Evolutionary conservation across 2,888 invertebrate genomes (phyloP).

Genomic region (Spodoptera exigua): DNA sequence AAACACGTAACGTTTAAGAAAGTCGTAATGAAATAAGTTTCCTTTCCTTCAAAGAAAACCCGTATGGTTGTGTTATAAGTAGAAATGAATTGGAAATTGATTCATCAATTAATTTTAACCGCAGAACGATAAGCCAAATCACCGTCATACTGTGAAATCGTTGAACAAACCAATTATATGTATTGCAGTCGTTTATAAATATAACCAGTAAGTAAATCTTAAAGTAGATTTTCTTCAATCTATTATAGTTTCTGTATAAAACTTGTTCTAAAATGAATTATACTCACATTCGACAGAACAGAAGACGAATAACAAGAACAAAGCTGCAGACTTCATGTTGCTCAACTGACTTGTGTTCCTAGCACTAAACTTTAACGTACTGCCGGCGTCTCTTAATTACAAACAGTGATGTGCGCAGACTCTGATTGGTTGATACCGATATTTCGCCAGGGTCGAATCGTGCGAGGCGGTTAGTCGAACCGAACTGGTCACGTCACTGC

Average conservation of each 20-base stretch:
- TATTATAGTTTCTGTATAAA: too few relatives aligned
- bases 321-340: slow-evolving; percentile 73
- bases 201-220: too few relatives aligned
- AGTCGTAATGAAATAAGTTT: background rate
- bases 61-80: too few relatives aligned
- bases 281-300: slow-evolving; percentile 72
- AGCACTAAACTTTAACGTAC: slow-evolving; percentile 38
- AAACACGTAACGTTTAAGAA: background rate
- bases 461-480: slow-evolving; percentile 36
- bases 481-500: slow-evolving; percentile 44
- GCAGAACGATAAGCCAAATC: too few relatives aligned
- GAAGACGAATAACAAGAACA: slow-evolving; percentile 74
- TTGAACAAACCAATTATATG: too few relatives aligned
- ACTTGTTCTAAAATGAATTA: too few relatives aligned
- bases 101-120: too few relatives aligned
- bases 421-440: slow-evolving; percentile 51
- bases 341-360: slow-evolving; percentile 45
- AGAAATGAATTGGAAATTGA: too few relatives aligned
- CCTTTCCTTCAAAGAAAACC: too few relatives aligned
- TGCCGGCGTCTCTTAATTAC: slow-evolving; percentile 23
- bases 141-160: too few relatives aligned
- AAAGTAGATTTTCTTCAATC: too few relatives aligned
- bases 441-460: slow-evolving; percentile 66
- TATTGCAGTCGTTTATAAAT: too few relatives aligned
- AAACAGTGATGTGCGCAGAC: slow-evolving; percentile 22